Percentiles rank a stretch among this genome's conserved stretches.
phyloP scores from a whole-genome alignment of 2,888 invertebrate genomes.

The Drymonia ruficornis region DNA sequence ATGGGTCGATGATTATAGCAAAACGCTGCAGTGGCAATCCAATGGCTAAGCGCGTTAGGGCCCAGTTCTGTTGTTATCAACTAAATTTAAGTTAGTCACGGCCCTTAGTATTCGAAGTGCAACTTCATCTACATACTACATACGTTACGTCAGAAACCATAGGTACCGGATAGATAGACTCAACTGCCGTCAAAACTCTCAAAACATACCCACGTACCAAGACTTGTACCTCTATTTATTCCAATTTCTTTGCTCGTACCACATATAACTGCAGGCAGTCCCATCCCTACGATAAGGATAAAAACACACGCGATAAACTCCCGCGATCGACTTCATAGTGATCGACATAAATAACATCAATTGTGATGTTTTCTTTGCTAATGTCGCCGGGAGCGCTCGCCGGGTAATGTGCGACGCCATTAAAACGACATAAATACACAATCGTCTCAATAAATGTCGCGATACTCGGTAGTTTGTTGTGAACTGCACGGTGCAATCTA shows the following conservation, averaged over 20 bases:
- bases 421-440: conserved; percentile 81
- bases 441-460: conserved; percentile 71
- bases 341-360: conserved; percentile 65
- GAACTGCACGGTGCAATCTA: conserved; percentile 41
- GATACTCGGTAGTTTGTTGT: conserved; percentile 46
- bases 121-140: too few species aligned
- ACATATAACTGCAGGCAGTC: neutral
- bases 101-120: too few species aligned
- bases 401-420: conserved; percentile 77
- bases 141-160: too few species aligned
- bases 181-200: too few species aligned
- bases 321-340: conserved; percentile 41
- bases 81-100: too few species aligned
- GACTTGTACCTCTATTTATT: too few species aligned
- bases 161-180: too few species aligned
- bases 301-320: conserved; percentile 17
- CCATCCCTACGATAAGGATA: conserved; percentile 8
- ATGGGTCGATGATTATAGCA: too few species aligned
- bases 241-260: too few species aligned
- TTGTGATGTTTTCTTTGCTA: conserved; percentile 70
- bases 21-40: too few species aligned
- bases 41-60: too few species aligned
- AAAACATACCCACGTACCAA: neutral
- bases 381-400: conserved; percentile 41
- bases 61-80: too few species aligned